Conservation (phyloP, 2,797 vertebrate species). For the Girardinus metallicus region DNA sequence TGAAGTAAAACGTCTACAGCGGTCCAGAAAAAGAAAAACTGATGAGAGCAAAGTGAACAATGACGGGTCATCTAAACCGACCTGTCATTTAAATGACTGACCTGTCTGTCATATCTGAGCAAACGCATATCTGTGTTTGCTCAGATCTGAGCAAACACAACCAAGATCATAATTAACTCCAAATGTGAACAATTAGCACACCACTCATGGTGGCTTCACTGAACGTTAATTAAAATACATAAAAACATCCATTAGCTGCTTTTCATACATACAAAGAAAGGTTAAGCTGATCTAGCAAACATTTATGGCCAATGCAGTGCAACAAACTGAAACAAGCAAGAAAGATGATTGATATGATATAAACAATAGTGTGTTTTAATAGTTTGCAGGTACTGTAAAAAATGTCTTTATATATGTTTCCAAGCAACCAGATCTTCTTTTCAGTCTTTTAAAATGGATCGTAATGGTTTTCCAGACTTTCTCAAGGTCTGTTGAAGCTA, state of each 20-base stretch:
- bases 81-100: too few species aligned
- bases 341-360: background rate
- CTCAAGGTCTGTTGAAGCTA: background rate
- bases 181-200: constrained; percentile 24
- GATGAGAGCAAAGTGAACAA: constrained; percentile 16
- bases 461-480: background rate
- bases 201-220: constrained; percentile 16
- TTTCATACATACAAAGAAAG: constrained; percentile 2
- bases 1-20: constrained; percentile 37
- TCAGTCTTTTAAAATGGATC: background rate
- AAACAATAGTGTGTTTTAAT: background rate
- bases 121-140: too few species aligned
- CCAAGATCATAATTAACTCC: constrained; percentile 14
- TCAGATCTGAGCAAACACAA: constrained; percentile 16
- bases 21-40: background rate
- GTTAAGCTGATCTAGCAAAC: background rate
- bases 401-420: background rate
- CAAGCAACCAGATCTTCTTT: background rate
- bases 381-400: background rate
- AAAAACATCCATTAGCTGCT: background rate
- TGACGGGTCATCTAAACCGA: constrained; percentile 7
- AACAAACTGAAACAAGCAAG: background rate
- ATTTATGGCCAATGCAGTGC: background rate
- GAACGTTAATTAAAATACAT: constrained; percentile 21
- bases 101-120: constrained; percentile 17